Base-by-base conservation (phyloP, 2,113 vertebrate species). In the Zingel zingel region DNA sequence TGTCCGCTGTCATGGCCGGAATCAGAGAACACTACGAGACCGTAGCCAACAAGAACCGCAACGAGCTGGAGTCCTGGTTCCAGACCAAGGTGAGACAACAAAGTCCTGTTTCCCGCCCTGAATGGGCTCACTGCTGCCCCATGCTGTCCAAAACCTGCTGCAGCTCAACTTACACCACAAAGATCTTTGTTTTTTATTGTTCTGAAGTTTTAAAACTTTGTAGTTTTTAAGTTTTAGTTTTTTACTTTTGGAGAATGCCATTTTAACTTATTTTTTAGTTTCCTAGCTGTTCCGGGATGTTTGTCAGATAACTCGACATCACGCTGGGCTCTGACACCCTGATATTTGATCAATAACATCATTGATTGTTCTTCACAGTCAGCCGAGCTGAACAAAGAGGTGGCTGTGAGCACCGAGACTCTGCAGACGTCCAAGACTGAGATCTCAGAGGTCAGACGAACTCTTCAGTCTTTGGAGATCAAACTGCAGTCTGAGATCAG, bases 11-110 rank as follows among this genome's bases (percentile, higher is more conserved):
- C 54, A 77, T 95, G 84, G 69, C 64, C 0, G 90, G 88, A 39
- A 91, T 95, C 93, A 96, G 97, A 16, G 69, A 88, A 21, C 94
- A 97, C 33, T 98, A 97, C 0, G 96, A 98, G 79, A 27, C 48
- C 8, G 61, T 96, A 23, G 93, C 94, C 47, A 81, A 89, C 25
- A 97, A 96, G 88, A 92, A 94, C 86, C 92, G 92, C 14, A 91
- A 88, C 84, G 96, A 97, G 0, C 89, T 93, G 71, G 96, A 96
- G 74, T 61, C 91, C 5, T 95, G 68, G 45, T 97, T 93, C 86
- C 62, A 62, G 53, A 0, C 16, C 25, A 91, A 93, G 91, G 93
- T 93, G 79, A 58, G 64, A 33, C 33, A 33, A 33, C 33, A 33
- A 6, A 33, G 33, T 33, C 6, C 33, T 33, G 33, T 33, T 33